phyloP scores from a whole-genome alignment of 2,797 vertebrate species.

The Choloepus didactylus region DNA sequence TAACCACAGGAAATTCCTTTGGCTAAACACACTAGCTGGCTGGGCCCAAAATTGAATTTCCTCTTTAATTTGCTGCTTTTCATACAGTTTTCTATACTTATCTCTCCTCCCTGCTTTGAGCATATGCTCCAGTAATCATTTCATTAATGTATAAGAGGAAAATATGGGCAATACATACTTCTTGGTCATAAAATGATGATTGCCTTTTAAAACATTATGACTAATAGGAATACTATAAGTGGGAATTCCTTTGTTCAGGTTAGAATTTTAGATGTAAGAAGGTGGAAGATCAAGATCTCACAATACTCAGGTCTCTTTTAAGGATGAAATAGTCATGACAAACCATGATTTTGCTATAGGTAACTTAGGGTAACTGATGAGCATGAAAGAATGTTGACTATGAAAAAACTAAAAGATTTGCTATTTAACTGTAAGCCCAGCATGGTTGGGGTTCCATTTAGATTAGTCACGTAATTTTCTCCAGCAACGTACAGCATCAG shows the following conservation, averaged over 20 bases:
- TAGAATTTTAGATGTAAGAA: background rate
- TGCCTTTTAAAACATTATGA: background rate
- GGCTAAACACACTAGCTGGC: background rate
- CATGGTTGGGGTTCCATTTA: background rate
- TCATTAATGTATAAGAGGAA: background rate
- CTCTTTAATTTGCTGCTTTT: constrained; percentile 1
- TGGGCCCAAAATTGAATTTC: background rate
- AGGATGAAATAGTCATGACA: background rate
- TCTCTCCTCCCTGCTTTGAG: background rate
- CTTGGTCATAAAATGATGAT: background rate
- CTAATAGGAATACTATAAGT: background rate
- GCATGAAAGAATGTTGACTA: background rate
- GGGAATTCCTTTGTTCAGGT: background rate
- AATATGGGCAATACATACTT: background rate
- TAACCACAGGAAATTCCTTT: background rate
- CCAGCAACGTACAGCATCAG: background rate
- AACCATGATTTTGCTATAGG: background rate
- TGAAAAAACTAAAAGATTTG: background rate
- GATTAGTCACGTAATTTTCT: background rate
- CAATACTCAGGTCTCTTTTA: background rate
- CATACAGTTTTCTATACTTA: background rate
- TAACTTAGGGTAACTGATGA: background rate
- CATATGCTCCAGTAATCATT: background rate
- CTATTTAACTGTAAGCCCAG: too few species aligned
- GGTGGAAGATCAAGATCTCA: background rate